phyloP scores from a whole-genome alignment of 2,797 vertebrate species.

The Thripadectes ignobilis region DNA sequence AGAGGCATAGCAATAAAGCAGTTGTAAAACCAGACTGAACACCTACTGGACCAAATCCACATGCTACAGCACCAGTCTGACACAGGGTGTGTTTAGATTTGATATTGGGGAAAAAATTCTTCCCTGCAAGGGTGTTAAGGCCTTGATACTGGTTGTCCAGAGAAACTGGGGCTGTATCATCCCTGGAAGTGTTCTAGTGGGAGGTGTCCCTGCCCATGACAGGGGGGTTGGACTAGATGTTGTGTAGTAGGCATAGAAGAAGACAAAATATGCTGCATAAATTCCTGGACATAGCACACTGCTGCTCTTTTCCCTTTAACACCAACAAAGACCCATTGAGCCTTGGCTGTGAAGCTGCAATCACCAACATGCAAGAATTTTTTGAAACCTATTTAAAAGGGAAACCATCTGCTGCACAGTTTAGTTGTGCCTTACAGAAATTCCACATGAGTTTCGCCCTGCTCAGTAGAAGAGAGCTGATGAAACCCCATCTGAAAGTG shows the following conservation, averaged over 20 bases:
- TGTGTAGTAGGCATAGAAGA: background rate
- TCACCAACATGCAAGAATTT: fast-evolving
- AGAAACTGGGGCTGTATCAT: background rate
- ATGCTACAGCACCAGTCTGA: background rate
- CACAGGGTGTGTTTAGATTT: background rate
- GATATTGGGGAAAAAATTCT: background rate
- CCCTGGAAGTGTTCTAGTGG: background rate
- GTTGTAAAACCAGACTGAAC: background rate
- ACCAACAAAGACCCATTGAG: background rate
- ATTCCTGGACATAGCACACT: background rate
- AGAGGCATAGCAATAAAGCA: background rate
- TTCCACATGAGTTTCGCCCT: background rate
- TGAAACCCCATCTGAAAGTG: background rate
- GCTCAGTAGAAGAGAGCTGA: background rate
- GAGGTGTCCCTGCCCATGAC: fast-evolving
- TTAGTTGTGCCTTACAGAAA: background rate
- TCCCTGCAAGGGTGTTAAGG: background rate
- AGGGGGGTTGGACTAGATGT: background rate
- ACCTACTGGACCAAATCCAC: background rate
- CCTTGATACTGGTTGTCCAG: fast-evolving
- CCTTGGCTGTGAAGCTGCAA: background rate
- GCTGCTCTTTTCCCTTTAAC: background rate
- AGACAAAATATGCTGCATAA: background rate
- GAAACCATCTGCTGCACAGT: background rate
- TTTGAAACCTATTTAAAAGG: background rate